A percentile compares a stretch with the other conserved stretches of the same genome.
phyloP scores from a whole-genome alignment of 1,140 invertebrate genomes.

The Sinella curviseta region DNA sequence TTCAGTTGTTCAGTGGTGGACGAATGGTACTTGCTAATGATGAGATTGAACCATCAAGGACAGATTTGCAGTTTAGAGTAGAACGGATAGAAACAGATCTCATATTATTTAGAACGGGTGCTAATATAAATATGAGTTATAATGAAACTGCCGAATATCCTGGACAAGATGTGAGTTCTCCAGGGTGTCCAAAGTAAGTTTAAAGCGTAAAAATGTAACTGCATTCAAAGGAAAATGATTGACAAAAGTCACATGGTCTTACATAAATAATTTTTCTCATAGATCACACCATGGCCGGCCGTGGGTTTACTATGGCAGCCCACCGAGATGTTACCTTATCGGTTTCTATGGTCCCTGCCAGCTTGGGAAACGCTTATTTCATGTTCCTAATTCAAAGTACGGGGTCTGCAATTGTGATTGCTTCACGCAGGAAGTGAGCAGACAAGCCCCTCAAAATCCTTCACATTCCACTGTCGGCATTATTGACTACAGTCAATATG shows the following conservation, averaged over 20 bases:
- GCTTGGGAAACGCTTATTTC: not conserved
- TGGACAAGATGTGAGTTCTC: not conserved
- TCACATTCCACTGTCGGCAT: not conserved
- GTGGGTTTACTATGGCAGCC: constrained; percentile 10
- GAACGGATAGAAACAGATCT: not conserved
- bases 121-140: not conserved
- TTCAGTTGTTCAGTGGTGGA: no score
- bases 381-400: not conserved
- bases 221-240: no score
- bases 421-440: not conserved
- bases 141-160: not conserved
- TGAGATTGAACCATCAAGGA: no score
- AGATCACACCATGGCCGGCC: not conserved
- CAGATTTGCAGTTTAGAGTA: no score
- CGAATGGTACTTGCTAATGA: no score
- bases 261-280: not conserved
- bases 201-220: not conserved
- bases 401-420: constrained; percentile 16
- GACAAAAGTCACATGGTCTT: no score
- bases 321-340: not conserved
- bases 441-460: not conserved
- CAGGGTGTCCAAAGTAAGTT: constrained; percentile 8
- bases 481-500: not conserved
- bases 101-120: not conserved
- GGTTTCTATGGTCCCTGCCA: not conserved